Conservation (phyloP, 1,140 invertebrate species). For the Rhopalosiphum padi region DNA sequence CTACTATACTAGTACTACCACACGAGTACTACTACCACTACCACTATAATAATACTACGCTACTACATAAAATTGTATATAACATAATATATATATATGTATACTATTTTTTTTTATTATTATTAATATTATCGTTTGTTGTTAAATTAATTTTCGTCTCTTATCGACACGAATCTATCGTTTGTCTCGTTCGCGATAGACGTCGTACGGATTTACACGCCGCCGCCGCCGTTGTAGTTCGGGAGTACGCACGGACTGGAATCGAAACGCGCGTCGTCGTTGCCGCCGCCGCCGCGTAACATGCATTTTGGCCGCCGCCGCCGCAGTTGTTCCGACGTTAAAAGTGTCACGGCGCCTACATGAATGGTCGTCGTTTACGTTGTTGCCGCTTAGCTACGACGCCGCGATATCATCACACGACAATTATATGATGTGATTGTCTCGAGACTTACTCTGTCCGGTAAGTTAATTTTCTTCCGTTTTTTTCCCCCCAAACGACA, state of each 20-base stretch:
- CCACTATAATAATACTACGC: background rate
- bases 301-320: constrained; percentile 13
- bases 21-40: constrained; percentile 1
- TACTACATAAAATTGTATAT: background rate
- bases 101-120: background rate
- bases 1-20: constrained; percentile 1
- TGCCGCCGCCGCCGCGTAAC: background rate
- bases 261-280: background rate
- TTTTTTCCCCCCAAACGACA: background rate
- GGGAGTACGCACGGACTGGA: background rate
- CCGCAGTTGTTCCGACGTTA: background rate
- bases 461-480: background rate
- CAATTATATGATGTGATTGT: background rate
- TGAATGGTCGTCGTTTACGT: constrained; percentile 23
- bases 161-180: background rate
- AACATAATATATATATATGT: background rate
- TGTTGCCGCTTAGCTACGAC: background rate
- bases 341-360: constrained; percentile 25
- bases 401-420: background rate
- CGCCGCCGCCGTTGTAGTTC: background rate
- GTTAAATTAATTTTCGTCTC: background rate
- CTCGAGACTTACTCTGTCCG: background rate
- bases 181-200: background rate
- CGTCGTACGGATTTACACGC: background rate
- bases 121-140: constrained; percentile 25